Evolutionary conservation across 2,113 vertebrate species (phyloP).

Genomic region (Poeciliopsis retropinna): DNA sequence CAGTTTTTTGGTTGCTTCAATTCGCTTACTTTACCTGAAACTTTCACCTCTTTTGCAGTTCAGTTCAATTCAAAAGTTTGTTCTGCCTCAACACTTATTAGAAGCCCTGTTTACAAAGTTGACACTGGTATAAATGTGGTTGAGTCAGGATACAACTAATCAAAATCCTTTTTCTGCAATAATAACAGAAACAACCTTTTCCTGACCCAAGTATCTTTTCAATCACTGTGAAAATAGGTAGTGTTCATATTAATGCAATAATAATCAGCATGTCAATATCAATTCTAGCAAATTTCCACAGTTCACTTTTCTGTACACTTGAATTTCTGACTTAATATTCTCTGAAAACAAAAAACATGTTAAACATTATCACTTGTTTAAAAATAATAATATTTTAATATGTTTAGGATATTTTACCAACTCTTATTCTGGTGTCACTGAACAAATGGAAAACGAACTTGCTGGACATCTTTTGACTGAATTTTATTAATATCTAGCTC

Average conservation of each 20-base stretch:
- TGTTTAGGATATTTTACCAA: background rate
- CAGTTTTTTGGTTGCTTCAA: too few relatives aligned
- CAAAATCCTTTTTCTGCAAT: conserved; percentile 23
- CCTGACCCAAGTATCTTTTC: conserved; percentile 6
- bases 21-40: too few relatives aligned
- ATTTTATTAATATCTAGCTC: background rate
- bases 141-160: conserved; percentile 14
- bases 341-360: background rate
- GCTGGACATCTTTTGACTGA: background rate
- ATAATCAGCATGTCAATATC: conserved; percentile 11
- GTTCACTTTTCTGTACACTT: background rate
- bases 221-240: conserved; percentile 17
- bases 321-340: conserved; percentile 1
- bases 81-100: too few relatives aligned
- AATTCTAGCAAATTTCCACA: background rate
- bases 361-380: background rate
- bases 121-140: conserved; percentile 11
- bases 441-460: background rate
- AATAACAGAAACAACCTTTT: conserved; percentile 20
- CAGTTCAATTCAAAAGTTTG: too few relatives aligned
- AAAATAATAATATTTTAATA: background rate
- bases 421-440: background rate
- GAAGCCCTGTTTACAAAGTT: background rate
- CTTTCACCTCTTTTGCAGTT: too few relatives aligned
- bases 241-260: conserved; percentile 7